Base-by-base conservation (phyloP, 2,888 invertebrate species). In the Agrochola macilenta region DNA sequence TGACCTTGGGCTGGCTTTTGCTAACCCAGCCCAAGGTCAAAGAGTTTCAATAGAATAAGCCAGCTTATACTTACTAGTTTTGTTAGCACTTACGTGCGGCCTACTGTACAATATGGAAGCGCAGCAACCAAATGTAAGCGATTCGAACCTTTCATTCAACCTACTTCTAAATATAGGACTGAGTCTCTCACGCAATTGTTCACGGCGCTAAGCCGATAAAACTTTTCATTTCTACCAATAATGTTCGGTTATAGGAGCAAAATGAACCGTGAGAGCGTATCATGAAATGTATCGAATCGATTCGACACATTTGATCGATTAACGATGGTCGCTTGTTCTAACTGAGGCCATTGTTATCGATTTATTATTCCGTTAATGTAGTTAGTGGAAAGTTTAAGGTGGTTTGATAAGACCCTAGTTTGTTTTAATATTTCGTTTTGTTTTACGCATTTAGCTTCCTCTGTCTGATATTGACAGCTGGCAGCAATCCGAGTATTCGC, bases 291-390 rank as follows among this genome's bases (percentile, higher is more conserved):
- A 60, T 78, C 80, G 71, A 89, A 90, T 89, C 76, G 76, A 89
- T 90, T 90, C 61, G 80, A 84, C 73, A 68, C 83, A 78, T 72
- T 84, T 74, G 73, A 82, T 83, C 81, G 85, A 84, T 84, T 85
- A 78, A 74, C 81, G 79, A 88, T 87, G 86, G 81, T 72, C 79
- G 77, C 85, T 79, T 89, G 89, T 89, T 87, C 83, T 87, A 88
- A 89, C 87, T 89, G 73, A 74, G 77, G 75, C 79, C 76, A 85
- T 89, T 89, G 88, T 91, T 90, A 86, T 87, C 85, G 85, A 87
- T 91, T 84, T 76, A 69, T 68, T 65, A 70, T 60, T 76, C 75
- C 60, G 79, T 83, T 80, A 69, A 76, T 74, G 69, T 74, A 68
- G 72, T 73, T 54, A 54, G 43, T 23, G 17, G 4, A 30, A 14